These are phyloP conservation scores for Parotocinclus haroldoi DNA, from an alignment of 2,797 vertebrate genomes.

Conservation along the genomic window DNA sequence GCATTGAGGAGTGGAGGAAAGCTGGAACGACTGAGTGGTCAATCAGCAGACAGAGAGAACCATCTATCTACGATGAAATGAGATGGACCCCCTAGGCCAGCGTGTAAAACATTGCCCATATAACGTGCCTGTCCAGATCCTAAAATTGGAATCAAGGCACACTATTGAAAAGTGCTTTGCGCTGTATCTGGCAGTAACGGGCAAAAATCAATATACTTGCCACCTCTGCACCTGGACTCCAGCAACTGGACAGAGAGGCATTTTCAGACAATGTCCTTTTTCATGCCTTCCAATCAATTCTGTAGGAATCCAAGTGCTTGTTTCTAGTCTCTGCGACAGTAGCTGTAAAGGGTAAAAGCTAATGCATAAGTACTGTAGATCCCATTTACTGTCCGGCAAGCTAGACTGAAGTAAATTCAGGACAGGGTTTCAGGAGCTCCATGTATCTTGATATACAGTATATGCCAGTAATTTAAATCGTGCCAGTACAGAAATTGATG, in stretches of 20 bases:
- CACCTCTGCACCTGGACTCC: conserved; percentile 42
- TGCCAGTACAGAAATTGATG: conserved; percentile 34
- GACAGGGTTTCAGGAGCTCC: conserved; percentile 10
- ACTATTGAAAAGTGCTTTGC: conserved; percentile 58
- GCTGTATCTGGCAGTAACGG: conserved; percentile 50
- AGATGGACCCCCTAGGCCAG: conserved; percentile 48
- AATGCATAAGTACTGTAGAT: conserved; percentile 39
- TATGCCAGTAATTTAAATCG: conserved; percentile 41
- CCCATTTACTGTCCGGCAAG: conserved; percentile 34
- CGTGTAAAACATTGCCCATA: conserved; percentile 56
- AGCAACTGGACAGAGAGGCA: conserved; percentile 42
- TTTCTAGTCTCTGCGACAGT: conserved; percentile 25
- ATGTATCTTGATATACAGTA: conserved; percentile 19
- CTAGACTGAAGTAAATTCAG: not conserved
- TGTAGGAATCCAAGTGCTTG: conserved; percentile 25
- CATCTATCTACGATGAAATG: conserved; percentile 59
- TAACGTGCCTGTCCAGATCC: conserved; percentile 52
- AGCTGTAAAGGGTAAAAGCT: conserved; percentile 39
- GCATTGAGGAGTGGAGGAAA: not conserved
- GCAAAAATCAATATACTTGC: conserved; percentile 58
- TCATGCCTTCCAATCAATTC: conserved; percentile 45
- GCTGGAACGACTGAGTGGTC: conserved; percentile 49
- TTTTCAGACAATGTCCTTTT: conserved; percentile 49
- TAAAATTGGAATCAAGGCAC: conserved; percentile 59
- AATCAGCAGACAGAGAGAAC: conserved; percentile 55